Conservation (phyloP, 2,888 invertebrate species). For the Chloroclysta siterata region DNA sequence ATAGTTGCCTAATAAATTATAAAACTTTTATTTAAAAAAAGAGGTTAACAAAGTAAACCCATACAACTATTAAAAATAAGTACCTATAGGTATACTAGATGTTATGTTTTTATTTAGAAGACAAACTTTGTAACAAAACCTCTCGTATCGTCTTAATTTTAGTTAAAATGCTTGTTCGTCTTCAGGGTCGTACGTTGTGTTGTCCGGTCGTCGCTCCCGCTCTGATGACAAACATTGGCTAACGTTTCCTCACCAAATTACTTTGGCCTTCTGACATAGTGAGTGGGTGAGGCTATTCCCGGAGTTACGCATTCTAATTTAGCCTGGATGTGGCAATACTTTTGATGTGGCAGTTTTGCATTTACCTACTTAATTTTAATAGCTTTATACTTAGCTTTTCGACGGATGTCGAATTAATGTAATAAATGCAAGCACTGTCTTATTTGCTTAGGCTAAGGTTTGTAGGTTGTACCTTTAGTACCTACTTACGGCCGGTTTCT, state of each 20-base stretch:
- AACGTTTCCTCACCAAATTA: slow-evolving; percentile 64
- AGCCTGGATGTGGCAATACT: slow-evolving; percentile 28
- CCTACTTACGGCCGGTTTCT: too few species aligned
- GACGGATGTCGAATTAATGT: slow-evolving; percentile 5
- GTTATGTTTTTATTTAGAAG: too few species aligned
- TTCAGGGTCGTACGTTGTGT: slow-evolving; percentile 47
- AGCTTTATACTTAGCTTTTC: too few species aligned
- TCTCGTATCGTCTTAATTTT: slow-evolving; percentile 3
- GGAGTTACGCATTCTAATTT: slow-evolving; percentile 33
- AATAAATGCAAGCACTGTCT: background rate
- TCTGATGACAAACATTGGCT: slow-evolving; percentile 50
- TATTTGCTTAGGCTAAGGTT: too few species aligned
- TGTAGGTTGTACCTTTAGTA: too few species aligned
- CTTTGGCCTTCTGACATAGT: slow-evolving; percentile 58
- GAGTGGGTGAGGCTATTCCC: slow-evolving; percentile 47
- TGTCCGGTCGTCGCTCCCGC: slow-evolving; percentile 64
- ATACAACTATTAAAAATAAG: too few species aligned
- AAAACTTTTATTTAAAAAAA: too few species aligned
- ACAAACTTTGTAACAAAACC: too few species aligned
- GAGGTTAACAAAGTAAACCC: too few species aligned
- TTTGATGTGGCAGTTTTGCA: slow-evolving; percentile 29
- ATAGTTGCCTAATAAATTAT: too few species aligned
- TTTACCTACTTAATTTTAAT: slow-evolving; percentile 18
- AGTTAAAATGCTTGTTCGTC: slow-evolving; percentile 11
- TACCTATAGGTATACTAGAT: too few species aligned